Conservation (phyloP, 30 jellyfish, hydroid and myxozoan species). For the Sanderia malayensis region DNA sequence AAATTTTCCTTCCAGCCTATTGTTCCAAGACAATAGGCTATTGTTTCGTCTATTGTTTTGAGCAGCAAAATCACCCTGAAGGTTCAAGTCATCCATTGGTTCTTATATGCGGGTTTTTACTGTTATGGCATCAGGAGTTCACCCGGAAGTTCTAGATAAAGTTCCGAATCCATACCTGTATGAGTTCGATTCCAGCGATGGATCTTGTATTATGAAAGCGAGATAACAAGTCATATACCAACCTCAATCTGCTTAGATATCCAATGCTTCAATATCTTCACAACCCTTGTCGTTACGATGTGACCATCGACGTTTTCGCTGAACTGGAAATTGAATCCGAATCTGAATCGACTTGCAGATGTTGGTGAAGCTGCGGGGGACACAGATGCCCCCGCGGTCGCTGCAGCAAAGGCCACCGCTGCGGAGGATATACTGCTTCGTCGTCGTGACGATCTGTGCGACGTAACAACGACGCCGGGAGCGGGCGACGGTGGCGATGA, state of each 20-base stretch:
- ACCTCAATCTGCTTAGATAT: slow-evolving; percentile 77
- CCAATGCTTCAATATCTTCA: slow-evolving; percentile 79
- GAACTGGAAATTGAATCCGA: slow-evolving; percentile 68
- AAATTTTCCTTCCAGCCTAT: no score
- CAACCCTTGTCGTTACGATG: slow-evolving; percentile 75
- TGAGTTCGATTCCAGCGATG: no score
- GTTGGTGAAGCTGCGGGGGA: slow-evolving; percentile 92
- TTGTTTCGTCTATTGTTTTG: no score
- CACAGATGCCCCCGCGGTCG: slow-evolving; percentile 84
- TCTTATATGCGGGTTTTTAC: no score
- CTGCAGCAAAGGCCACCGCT: slow-evolving; percentile 88
- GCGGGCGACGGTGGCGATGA: slow-evolving; percentile 84
- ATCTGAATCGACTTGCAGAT: slow-evolving; percentile 54
- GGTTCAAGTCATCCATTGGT: no score
- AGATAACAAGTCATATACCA: slow-evolving; percentile 7
- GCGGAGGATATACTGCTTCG: slow-evolving; percentile 78
- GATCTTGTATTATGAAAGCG: no score
- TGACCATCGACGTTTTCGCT: slow-evolving; percentile 68
- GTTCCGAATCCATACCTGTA: no score
- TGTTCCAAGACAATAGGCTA: no score
- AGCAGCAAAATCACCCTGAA: no score
- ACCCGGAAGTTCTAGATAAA: no score
- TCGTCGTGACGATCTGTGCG: slow-evolving; percentile 65
- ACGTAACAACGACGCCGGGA: slow-evolving; percentile 82
- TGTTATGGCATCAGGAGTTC: no score